Evolutionary conservation across 2,113 vertebrate genomes (phyloP), one percentile per base, ranked within the genome.

Genomic region (Sinocyclocheilus anshuiensis): DNA sequence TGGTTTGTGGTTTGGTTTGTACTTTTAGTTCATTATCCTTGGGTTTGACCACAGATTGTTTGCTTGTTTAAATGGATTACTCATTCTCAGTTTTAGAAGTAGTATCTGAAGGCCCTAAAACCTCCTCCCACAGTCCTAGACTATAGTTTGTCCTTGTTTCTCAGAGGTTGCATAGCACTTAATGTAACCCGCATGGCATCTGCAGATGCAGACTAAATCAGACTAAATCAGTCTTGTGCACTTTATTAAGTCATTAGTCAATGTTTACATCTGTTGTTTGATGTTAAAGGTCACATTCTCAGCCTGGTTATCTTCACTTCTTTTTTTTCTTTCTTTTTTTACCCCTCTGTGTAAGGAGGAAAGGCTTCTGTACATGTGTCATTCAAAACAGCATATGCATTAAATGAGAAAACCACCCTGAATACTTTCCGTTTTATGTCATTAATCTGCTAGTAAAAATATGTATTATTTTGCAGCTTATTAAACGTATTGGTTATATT

Each of bases 181-280:
- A 24, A 75, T 24, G 36, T 24, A 81, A n/a, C 12, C 22, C 4
- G 7, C 39, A 18, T 65, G 15, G 39, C 59, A 67, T 67, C 5
- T 24, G 57, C 33, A 63, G 5, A 79, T n/a, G 12, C 39, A 24
- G 57, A 45, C 36, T 24, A n/a, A 61, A 65, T 81, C 39, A 24
- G 57, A 45, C 36, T 24, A n/a, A 61, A 65, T 81, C 22, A 45
- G 36, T 45, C 36, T 81, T 48, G 22, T 65, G 22, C 15, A 45
- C 59, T 79, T 81, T 65, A n/a, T 81, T 48, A 65, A 67, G 36
- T 42, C 15, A 4, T 81, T 48, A 67, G 79, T 81, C 79, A 48
- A 15, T 8, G 12, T 13, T 29, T 81, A 65, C n/a, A 61, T 7
- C 39, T 29, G 36, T 8, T 24, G 57, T 65, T 81, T 81, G 59